Evolutionary conservation across 1,140 invertebrate genomes (phyloP), one percentile per base, ranked within the genome.

Genomic region (Pinna nobilis): DNA sequence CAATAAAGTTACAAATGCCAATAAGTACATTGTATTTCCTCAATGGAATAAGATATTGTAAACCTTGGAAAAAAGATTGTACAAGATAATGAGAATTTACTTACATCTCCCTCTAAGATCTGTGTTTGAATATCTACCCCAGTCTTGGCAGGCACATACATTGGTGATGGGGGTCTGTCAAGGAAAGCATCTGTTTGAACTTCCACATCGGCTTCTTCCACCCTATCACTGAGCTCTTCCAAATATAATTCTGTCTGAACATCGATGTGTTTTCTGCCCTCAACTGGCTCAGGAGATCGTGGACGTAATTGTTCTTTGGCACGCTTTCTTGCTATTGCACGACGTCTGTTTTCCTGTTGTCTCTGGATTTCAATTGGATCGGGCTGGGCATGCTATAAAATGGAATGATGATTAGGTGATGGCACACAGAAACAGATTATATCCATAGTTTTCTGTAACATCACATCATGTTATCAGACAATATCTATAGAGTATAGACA

Each of bases 201-300:
- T 71, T 93, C 93, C 20, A 92, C 92, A 79, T 95, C 93, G 44
- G 91, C 89, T 84, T 95, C 94, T 76, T 90, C 50, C 23, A 89
- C 84, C 39, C 88, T 75, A 69, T 88, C 87, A 82, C 86, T 90
- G 84, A 95, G 91, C 90, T 96, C 95, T 87, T 97, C 95, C 28
- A 97, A 91, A 86, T 94, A 97, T 69, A 92, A 88, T 68, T 97
- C 96, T 0, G 96, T 97, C 90, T 97, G 96, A 25, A 97, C 92
- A 57, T 93, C 92, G 78, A 94, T 94, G 87, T 97, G 94, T 69
- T 93, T 92, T 69, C 95, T 91, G 18, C 95, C 95, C 49, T 92
- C 90, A 13, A 96, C 92, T n/a, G 90, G 85, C 35, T 89, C 88
- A 9, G 89, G 88, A 7, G 88, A 87, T 25, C 81, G 74, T 47